Conservation (phyloP, 37 sponge, comb jelly and placozoan species). For the Oopsacas minuta region DNA sequence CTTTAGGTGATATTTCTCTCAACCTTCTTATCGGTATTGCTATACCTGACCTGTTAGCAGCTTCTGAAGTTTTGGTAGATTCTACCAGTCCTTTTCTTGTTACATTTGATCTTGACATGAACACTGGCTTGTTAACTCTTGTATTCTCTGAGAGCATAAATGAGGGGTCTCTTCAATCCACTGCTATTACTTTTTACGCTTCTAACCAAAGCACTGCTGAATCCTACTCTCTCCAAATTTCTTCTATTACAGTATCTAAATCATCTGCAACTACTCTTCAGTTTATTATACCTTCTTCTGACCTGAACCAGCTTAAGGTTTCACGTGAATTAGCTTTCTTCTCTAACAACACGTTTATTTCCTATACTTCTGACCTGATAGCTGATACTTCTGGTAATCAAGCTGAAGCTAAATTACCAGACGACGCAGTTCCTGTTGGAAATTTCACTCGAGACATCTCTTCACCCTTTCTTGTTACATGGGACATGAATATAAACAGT, state of each 20-base stretch:
- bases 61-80: slow-evolving; percentile 1
- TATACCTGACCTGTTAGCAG: neutral
- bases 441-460: slow-evolving; percentile 35
- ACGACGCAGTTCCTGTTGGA: slow-evolving; percentile 36
- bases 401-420: neutral
- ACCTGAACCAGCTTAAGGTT: neutral
- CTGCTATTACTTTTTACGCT: neutral
- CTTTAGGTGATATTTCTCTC: slow-evolving; percentile 34
- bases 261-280: neutral
- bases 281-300: neutral
- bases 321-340: neutral
- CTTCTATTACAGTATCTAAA: neutral
- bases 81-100: neutral
- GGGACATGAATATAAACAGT: slow-evolving; percentile 32
- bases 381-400: neutral
- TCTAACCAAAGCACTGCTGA: slow-evolving; percentile 15
- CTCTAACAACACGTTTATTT: slow-evolving; percentile 2
- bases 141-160: slow-evolving; percentile 21
- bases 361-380: neutral
- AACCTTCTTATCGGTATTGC: slow-evolving; percentile 25
- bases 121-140: neutral
- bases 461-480: neutral
- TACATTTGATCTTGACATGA: slow-evolving; percentile 16
- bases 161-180: neutral
- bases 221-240: neutral